A percentile compares a stretch with the other conserved stretches of the same genome.
Conservation (phyloP, 2,797 vertebrate species). For the Emys orbicularis region DNA sequence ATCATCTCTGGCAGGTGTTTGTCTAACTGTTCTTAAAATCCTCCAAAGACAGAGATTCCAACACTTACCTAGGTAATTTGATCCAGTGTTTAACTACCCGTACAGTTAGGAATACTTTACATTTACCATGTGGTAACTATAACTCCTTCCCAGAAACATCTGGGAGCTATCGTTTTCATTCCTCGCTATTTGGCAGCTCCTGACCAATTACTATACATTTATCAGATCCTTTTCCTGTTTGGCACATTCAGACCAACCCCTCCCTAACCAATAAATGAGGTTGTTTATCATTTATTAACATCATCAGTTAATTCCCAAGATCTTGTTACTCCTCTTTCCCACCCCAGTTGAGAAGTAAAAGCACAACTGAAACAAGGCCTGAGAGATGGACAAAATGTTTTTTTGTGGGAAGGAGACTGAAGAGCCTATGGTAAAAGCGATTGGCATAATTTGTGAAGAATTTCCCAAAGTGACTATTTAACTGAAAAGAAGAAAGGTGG, state of each 20-base stretch:
- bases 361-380: background rate
- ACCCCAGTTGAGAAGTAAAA: background rate
- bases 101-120: background rate
- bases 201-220: background rate
- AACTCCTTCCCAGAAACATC: fast-evolving
- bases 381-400: background rate
- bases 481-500: background rate
- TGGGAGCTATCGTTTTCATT: background rate
- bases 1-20: background rate
- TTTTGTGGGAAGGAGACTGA: background rate
- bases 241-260: background rate
- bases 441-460: background rate
- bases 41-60: background rate
- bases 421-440: fast-evolving
- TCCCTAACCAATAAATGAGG: background rate
- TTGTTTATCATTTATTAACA: no score
- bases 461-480: background rate
- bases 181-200: background rate
- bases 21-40: background rate
- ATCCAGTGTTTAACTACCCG: background rate
- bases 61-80: background rate
- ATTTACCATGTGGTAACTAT: background rate
- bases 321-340: background rate
- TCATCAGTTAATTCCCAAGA: background rate
- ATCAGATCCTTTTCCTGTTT: background rate